These are phyloP conservation scores for Tipula unca DNA, from an alignment of 2,888 invertebrate species.

Conservation along the genomic window DNA sequence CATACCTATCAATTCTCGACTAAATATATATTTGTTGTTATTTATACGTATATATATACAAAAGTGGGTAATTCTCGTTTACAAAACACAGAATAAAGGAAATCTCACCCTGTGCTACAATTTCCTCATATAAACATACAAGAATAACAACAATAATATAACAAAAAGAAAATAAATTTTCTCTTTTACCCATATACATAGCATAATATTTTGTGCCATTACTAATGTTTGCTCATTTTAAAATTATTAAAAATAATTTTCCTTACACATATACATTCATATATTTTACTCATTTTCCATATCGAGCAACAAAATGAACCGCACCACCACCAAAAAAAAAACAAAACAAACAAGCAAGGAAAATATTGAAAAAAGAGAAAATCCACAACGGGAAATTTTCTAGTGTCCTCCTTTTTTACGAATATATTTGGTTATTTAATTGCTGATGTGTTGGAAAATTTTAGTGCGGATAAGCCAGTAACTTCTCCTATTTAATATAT, in stretches of 20 bases:
- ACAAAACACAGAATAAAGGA: not conserved
- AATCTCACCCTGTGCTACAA: not conserved
- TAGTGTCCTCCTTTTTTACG: not conserved
- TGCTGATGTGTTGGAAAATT: not conserved
- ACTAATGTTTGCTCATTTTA: constrained; percentile 8
- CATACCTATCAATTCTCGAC: not conserved
- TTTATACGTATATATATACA: not conserved
- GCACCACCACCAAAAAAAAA: not conserved
- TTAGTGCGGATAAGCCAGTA: not conserved
- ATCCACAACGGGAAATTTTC: not conserved
- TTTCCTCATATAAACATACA: not conserved
- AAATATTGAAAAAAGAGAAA: not conserved
- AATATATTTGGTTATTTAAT: not conserved
- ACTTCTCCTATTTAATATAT: no score
- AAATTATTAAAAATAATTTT: not conserved
- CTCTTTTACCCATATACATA: not conserved
- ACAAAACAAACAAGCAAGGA: no score
- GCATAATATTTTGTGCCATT: not conserved
- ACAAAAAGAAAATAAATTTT: not conserved
- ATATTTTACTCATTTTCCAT: not conserved
- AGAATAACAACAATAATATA: not conserved
- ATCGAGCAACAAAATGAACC: not conserved
- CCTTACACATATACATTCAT: not conserved
- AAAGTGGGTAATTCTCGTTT: not conserved
- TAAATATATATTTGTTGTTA: not conserved